These are phyloP conservation scores for Taenioides sp. DNA, from an alignment of 2,797 vertebrate genomes.

Conservation along the genomic window DNA sequence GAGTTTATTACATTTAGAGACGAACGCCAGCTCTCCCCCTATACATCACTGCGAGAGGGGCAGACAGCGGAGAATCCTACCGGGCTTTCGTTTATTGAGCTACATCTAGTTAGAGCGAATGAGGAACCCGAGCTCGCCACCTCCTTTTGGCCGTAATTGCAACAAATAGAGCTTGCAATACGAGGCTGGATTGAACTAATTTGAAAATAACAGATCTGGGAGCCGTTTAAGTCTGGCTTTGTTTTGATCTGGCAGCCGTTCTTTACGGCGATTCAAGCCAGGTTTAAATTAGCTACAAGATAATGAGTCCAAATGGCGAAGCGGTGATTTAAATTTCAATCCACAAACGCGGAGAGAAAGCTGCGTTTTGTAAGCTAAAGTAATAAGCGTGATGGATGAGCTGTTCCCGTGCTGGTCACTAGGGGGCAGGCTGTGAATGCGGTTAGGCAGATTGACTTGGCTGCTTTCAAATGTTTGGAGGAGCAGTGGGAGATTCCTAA, in stretches of 20 bases:
- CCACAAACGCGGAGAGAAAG: slow-evolving; percentile 31
- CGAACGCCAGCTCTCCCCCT: slow-evolving; percentile 20
- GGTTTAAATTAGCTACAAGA: slow-evolving; percentile 30
- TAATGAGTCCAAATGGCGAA: slow-evolving; percentile 27
- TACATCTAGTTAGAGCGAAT: slow-evolving; percentile 64
- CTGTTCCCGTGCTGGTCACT: slow-evolving; percentile 42
- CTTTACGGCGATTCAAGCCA: neutral
- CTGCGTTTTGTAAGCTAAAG: slow-evolving; percentile 47
- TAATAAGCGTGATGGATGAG: slow-evolving; percentile 17
- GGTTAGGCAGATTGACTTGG: slow-evolving; percentile 18
- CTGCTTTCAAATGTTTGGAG: slow-evolving; percentile 44
- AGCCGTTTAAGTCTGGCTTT: slow-evolving; percentile 46
- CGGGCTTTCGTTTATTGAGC: slow-evolving; percentile 55
- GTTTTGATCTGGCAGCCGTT: slow-evolving; percentile 20
- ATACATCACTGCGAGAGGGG: slow-evolving; percentile 57
- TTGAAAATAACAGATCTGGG: slow-evolving; percentile 57
- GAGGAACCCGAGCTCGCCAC: slow-evolving; percentile 40
- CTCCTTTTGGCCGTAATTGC: slow-evolving; percentile 60
- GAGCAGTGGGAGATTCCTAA: slow-evolving; percentile 24
- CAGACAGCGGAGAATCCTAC: slow-evolving; percentile 40
- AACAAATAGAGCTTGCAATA: slow-evolving; percentile 57
- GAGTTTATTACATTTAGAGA: slow-evolving; percentile 62
- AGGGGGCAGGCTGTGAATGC: slow-evolving; percentile 67
- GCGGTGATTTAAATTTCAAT: slow-evolving; percentile 54
- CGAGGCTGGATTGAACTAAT: slow-evolving; percentile 51